Percentiles rank a stretch among this genome's conserved stretches.
Conservation (phyloP, 2,113 vertebrate genomes). For the Neoarius graeffei region DNA sequence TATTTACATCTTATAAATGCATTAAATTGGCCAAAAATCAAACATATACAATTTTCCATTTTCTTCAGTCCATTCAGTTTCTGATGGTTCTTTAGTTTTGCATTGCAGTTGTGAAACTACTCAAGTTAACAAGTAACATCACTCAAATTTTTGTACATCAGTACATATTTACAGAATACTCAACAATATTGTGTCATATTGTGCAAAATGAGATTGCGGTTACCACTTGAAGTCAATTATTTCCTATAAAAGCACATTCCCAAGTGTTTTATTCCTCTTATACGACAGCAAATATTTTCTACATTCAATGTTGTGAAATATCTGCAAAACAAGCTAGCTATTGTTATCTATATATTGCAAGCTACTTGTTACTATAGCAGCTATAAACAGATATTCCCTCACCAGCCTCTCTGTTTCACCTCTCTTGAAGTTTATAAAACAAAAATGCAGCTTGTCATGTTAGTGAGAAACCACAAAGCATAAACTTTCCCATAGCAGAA, state of each 20-base stretch:
- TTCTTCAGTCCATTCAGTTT: not conserved
- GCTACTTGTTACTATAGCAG: no score
- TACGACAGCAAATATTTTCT: not conserved
- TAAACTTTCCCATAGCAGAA: not conserved
- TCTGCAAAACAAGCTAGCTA: not conserved
- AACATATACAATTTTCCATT: not conserved
- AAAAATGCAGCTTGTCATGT: not conserved
- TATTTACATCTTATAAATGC: slow-evolving; percentile 14
- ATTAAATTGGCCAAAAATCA: no score
- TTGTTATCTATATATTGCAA: not conserved
- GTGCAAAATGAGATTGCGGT: not conserved
- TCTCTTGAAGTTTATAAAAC: not conserved
- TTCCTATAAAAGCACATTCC: not conserved
- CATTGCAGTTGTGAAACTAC: not conserved
- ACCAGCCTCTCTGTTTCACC: not conserved
- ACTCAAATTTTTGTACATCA: not conserved
- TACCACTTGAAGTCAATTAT: not conserved
- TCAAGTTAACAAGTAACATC: not conserved
- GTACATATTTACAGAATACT: no score
- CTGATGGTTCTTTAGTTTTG: not conserved
- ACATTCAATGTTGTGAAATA: not conserved
- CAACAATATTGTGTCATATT: not conserved
- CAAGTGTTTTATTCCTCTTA: not conserved
- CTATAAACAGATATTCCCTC: no score
- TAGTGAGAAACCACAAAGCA: not conserved